A percentile compares a stretch with the other conserved stretches of the same genome.
phyloP scores from a whole-genome alignment of 2,113 vertebrate species.

The Lepidothrix coronata region DNA sequence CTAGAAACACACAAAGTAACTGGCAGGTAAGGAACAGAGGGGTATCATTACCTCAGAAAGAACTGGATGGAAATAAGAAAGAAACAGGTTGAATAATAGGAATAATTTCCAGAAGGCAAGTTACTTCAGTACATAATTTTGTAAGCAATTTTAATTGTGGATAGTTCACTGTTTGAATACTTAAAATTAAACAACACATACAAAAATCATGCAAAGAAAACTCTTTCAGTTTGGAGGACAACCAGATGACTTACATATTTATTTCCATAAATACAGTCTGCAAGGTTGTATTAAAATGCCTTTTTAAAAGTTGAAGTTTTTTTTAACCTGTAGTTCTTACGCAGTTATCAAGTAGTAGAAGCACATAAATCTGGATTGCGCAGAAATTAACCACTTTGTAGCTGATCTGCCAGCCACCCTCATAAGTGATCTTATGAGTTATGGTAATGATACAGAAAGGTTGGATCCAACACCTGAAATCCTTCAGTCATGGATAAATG shows the following conservation, averaged over 20 bases:
- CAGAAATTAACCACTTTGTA: neutral
- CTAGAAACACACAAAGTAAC: neutral
- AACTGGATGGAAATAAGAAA: neutral
- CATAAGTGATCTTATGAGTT: neutral
- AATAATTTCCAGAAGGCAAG: neutral
- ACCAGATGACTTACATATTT: neutral
- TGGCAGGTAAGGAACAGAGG: neutral
- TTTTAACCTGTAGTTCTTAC: neutral
- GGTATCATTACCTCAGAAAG: neutral
- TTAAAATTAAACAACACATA: neutral
- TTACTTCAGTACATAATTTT: neutral
- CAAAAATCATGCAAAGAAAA: neutral
- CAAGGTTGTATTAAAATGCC: neutral
- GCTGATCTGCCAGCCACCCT: neutral
- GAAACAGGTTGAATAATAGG: neutral
- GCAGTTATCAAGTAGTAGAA: neutral
- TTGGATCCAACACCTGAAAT: neutral
- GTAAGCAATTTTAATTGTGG: neutral
- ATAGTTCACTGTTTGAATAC: neutral
- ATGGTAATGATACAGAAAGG: neutral
- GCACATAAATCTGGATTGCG: neutral
- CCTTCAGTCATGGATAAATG: neutral
- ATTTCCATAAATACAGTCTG: neutral
- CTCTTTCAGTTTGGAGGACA: neutral
- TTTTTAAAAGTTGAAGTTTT: neutral